Evolutionary conservation across 2,797 vertebrate species (phyloP).

Genomic region (Oreonectes daqikongensis): DNA sequence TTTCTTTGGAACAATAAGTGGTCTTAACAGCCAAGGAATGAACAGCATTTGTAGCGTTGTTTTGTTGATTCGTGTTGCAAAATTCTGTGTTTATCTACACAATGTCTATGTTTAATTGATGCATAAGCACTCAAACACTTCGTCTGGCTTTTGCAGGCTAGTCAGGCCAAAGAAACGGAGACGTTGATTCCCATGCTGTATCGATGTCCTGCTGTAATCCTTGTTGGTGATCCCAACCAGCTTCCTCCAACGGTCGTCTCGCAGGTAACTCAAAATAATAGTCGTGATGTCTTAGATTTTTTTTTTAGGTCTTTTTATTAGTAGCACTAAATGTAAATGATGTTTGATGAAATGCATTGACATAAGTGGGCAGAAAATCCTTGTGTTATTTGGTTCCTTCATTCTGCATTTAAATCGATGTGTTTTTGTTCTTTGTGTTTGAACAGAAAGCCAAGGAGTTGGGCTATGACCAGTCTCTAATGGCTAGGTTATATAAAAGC

Average conservation of each 20-base stretch:
- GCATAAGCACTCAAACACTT: not conserved
- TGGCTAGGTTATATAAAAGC: slow-evolving; percentile 77
- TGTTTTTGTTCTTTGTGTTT: not conserved
- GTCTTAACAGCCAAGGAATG: too few species aligned
- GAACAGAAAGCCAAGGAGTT: slow-evolving; percentile 80
- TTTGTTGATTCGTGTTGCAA: too few species aligned
- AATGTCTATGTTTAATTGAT: not conserved
- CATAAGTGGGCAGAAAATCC: not conserved
- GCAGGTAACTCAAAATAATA: slow-evolving; percentile 65
- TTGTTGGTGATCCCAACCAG: slow-evolving; percentile 85
- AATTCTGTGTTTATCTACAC: not conserved
- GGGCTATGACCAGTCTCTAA: slow-evolving; percentile 82
- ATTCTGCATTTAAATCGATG: not conserved
- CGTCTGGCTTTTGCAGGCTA: slow-evolving; percentile 71
- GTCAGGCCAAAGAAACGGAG: slow-evolving; percentile 84
- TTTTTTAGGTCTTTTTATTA: not conserved
- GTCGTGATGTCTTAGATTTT: too few species aligned
- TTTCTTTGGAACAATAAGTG: too few species aligned
- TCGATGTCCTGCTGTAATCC: slow-evolving; percentile 78
- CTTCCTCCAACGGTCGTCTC: slow-evolving; percentile 86
- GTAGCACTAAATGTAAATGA: not conserved
- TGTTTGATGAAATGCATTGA: not conserved
- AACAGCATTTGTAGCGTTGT: too few species aligned
- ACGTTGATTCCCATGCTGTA: slow-evolving; percentile 83
- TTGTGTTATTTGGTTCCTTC: not conserved